These are phyloP conservation scores for Meteorus colon DNA, from an alignment of 2,888 invertebrate genomes.

Conservation along the genomic window DNA sequence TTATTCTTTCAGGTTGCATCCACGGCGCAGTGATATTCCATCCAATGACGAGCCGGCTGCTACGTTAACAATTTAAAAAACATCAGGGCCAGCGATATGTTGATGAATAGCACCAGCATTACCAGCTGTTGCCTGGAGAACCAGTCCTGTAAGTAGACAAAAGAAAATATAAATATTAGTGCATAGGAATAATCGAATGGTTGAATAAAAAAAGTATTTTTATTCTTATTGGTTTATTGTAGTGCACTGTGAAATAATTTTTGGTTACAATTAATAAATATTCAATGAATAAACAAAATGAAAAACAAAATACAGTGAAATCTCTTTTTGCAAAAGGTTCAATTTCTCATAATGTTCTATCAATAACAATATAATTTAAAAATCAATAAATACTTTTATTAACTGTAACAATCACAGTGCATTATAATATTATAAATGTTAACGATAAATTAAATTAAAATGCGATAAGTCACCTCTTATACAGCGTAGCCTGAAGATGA, in stretches of 20 bases:
- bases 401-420: too few relatives aligned
- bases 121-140: constrained; percentile 96
- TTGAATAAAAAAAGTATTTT: neutral
- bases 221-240: neutral
- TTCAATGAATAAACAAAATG: too few relatives aligned
- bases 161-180: constrained; percentile 9
- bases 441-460: too few relatives aligned
- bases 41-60: constrained; percentile 77
- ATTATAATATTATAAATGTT: too few relatives aligned
- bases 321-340: too few relatives aligned
- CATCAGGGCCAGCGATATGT: constrained; percentile 95
- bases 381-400: too few relatives aligned
- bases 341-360: too few relatives aligned
- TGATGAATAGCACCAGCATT: constrained; percentile 93
- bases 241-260: neutral
- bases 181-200: too few relatives aligned
- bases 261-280: neutral
- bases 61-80: constrained; percentile 97
- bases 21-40: constrained; percentile 65
- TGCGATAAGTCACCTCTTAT: too few relatives aligned
- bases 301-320: too few relatives aligned
- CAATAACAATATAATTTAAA: too few relatives aligned
- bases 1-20: constrained; percentile 64
- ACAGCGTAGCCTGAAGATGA: too few relatives aligned
- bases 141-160: constrained; percentile 86